Evolutionary conservation across 2,797 vertebrate genomes (phyloP), one percentile per base, ranked within the genome.

Genomic region (Hyperoplus lanceolatus): DNA sequence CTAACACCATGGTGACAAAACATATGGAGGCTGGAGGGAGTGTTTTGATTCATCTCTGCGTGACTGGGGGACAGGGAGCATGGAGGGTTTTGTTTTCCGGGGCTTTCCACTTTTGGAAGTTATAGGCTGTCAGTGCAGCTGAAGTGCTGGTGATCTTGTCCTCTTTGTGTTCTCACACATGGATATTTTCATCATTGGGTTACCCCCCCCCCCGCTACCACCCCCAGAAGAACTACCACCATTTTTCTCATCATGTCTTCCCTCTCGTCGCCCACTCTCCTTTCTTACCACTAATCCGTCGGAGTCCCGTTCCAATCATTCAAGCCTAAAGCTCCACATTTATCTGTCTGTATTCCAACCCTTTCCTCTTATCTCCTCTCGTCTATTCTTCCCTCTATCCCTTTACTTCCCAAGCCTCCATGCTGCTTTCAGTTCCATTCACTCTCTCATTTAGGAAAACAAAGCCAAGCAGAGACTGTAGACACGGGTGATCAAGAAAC

Each of bases 1-100:
- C 67, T 77, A 87, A 90, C 77, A 41, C 93, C 94, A 94, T 94
- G 90, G 93, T 86, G 93, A 94, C 88, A 90, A 86, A 94, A 94
- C 91, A 93, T 54, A 85, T 79, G 80, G 79, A 72, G 84, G 71
- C 73, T 55, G 73, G 54, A 50, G 67, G 55, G 59, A 75, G 70
- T 57, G 69, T 77, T 88, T 76, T 84, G 75, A 77, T 73, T 73
- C 49, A 42, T 42, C 54, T 67, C 7, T 42, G 64, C 70, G 65
- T 73, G 81, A 84, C 41, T 50, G 81, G 70, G 72, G 14, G 69
- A 58, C 13, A n/a, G 10, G 36, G 21, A 63, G 38, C 72, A 54
- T 77, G 48, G 57, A 8, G 68, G 21, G 43, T 5, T 1, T 39
- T 12, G 48, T n/a, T 60, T 70, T 39, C 11, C 14, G 43, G 58